phyloP scores from a whole-genome alignment of 2,888 invertebrate genomes.

The Watsonalla cultraria region DNA sequence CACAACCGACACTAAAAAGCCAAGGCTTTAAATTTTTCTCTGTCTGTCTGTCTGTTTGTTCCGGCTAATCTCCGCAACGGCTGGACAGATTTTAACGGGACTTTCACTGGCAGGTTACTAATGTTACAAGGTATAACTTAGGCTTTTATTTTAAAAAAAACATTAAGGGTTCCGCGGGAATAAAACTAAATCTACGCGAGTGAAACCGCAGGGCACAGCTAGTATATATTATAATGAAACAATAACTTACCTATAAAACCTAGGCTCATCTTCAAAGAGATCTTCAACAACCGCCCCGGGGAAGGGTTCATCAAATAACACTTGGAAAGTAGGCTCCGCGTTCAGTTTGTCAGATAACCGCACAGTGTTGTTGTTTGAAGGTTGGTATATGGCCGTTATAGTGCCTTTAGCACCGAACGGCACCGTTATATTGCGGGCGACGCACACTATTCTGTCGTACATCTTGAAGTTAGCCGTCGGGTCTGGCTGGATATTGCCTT shows the following conservation, averaged over 20 bases:
- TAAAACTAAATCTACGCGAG: no score
- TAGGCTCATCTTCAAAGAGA: constrained; percentile 42
- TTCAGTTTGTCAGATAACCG: constrained; percentile 72
- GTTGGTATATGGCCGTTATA: constrained; percentile 82
- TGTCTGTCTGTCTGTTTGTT: no score
- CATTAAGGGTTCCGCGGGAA: no score
- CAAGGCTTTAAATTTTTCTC: no score
- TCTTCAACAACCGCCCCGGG: constrained; percentile 77
- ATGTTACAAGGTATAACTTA: no score
- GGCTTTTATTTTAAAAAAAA: no score
- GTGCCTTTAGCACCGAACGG: constrained; percentile 92
- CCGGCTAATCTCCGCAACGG: no score
- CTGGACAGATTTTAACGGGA: no score
- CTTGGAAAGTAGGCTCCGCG: constrained; percentile 83
- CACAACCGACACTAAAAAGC: no score
- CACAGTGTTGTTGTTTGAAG: constrained; percentile 57
- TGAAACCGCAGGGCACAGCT: no score
- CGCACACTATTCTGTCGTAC: constrained; percentile 91
- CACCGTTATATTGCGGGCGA: constrained; percentile 85
- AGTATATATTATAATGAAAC: no score
- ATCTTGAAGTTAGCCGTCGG: constrained; percentile 81
- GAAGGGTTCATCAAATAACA: constrained; percentile 89
- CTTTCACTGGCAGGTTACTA: no score
- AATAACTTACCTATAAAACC: constrained; percentile 52
- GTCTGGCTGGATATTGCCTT: constrained; percentile 83